Conservation (phyloP, 1,140 invertebrate genomes). For the Lanistes nyassanus region DNA sequence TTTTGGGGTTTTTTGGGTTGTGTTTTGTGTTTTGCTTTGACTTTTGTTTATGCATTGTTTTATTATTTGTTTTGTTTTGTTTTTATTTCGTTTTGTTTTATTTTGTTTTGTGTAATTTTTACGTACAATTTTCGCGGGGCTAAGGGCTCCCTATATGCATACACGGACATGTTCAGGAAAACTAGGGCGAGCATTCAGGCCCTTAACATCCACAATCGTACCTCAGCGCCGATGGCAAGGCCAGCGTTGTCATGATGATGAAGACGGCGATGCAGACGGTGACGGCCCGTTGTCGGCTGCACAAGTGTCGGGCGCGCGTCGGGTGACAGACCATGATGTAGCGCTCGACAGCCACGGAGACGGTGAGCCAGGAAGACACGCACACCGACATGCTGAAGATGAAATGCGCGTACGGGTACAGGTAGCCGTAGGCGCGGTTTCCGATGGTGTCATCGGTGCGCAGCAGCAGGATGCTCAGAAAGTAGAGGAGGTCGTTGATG, state of each 20-base stretch:
- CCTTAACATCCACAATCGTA: not conserved
- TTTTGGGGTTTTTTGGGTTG: no score
- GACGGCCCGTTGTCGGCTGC: slow-evolving; percentile 71
- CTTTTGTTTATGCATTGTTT: not conserved
- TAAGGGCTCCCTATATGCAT: no score
- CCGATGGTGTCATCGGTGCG: slow-evolving; percentile 47
- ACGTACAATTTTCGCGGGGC: not conserved
- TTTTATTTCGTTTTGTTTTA: not conserved
- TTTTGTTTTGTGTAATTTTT: not conserved
- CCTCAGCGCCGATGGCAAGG: slow-evolving; percentile 55
- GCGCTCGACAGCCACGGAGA: slow-evolving; percentile 94
- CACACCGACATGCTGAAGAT: slow-evolving; percentile 60
- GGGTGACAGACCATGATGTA: slow-evolving; percentile 96
- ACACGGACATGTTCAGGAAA: no score
- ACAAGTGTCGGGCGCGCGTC: slow-evolving; percentile 83
- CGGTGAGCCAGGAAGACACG: slow-evolving; percentile 86
- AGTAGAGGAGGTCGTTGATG: slow-evolving; percentile 76
- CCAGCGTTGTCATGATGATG: slow-evolving; percentile 50
- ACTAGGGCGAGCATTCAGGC: no score
- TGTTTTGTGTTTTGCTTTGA: not conserved
- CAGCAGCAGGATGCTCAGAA: slow-evolving; percentile 71
- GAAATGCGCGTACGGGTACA: slow-evolving; percentile 64
- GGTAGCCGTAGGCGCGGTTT: slow-evolving; percentile 47
- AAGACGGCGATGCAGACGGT: slow-evolving; percentile 45
- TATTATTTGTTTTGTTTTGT: no score